A percentile compares a stretch with the other conserved stretches of the same genome.
These are phyloP conservation scores for Heliangelus exortis DNA, from an alignment of 2,797 vertebrate genomes.

Conservation along the genomic window DNA sequence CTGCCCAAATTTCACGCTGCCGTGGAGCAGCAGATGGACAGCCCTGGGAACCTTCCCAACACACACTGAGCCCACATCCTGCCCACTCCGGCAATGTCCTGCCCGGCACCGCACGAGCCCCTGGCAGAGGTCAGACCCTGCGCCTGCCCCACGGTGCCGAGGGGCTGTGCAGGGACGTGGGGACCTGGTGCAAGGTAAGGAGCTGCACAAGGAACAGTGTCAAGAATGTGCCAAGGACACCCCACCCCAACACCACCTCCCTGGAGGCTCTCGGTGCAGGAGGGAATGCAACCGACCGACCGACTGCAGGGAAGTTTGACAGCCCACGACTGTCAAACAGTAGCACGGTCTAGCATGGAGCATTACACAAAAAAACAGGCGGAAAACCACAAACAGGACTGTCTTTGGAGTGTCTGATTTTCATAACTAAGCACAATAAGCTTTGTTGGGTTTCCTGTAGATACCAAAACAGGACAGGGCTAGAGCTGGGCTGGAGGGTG, in stretches of 20 bases:
- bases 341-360: fast-evolving
- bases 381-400: neutral
- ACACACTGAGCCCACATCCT: neutral
- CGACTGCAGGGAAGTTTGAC: neutral
- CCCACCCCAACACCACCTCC: fast-evolving
- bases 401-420: neutral
- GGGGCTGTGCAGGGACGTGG: fast-evolving
- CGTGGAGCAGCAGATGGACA: neutral
- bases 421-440: neutral
- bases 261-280: fast-evolving
- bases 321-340: fast-evolving
- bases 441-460: neutral
- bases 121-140: fast-evolving
- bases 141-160: fast-evolving
- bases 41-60: neutral
- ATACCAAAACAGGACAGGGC: fast-evolving
- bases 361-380: fast-evolving
- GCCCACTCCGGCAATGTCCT: neutral
- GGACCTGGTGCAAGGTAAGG: neutral
- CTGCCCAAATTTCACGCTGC: neutral
- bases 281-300: fast-evolving
- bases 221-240: fast-evolving
- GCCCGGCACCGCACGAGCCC: neutral
- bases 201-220: neutral
- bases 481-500: neutral